Percentiles rank a stretch among this genome's conserved stretches.
These are phyloP conservation scores for Geophilus truncorum DNA, from an alignment of 2,888 invertebrate genomes.

Conservation along the genomic window DNA sequence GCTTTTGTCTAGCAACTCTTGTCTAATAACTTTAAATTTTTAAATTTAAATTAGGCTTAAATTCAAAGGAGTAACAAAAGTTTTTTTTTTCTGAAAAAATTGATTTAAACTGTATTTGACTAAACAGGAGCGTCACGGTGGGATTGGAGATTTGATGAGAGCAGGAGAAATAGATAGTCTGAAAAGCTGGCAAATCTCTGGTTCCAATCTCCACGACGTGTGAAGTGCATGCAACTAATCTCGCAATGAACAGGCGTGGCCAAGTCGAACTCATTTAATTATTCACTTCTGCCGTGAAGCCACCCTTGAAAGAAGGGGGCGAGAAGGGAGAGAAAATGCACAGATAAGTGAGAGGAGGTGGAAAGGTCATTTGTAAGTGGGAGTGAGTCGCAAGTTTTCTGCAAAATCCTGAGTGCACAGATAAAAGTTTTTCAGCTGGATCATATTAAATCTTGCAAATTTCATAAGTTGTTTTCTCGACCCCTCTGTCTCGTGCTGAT, in stretches of 20 bases:
- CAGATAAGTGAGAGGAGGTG: slow-evolving; percentile 17
- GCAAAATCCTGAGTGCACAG: not conserved
- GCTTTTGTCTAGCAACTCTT: not conserved
- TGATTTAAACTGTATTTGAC: too few species aligned
- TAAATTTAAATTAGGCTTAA: too few species aligned
- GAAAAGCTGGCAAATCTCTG: slow-evolving; percentile 7
- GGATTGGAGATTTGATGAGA: slow-evolving; percentile 10
- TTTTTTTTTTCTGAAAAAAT: too few species aligned
- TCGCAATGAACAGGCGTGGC: slow-evolving; percentile 27
- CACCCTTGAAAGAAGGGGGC: not conserved
- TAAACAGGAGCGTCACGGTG: not conserved
- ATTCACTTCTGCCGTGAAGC: slow-evolving; percentile 18
- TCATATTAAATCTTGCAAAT: not conserved
- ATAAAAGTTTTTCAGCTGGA: not conserved
- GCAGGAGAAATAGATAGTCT: not conserved
- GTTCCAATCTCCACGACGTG: slow-evolving; percentile 27
- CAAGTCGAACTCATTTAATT: slow-evolving; percentile 25
- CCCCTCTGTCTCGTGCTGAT: not conserved
- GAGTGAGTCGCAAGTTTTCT: not conserved
- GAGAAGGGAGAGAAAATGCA: slow-evolving; percentile 15
- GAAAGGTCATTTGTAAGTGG: not conserved
- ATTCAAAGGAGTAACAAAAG: too few species aligned
- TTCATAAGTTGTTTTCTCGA: not conserved
- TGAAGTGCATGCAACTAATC: slow-evolving; percentile 27
- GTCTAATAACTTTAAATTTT: not conserved